phyloP scores from a whole-genome alignment of 2,113 vertebrate species.

The Mormoops blainvillei region DNA sequence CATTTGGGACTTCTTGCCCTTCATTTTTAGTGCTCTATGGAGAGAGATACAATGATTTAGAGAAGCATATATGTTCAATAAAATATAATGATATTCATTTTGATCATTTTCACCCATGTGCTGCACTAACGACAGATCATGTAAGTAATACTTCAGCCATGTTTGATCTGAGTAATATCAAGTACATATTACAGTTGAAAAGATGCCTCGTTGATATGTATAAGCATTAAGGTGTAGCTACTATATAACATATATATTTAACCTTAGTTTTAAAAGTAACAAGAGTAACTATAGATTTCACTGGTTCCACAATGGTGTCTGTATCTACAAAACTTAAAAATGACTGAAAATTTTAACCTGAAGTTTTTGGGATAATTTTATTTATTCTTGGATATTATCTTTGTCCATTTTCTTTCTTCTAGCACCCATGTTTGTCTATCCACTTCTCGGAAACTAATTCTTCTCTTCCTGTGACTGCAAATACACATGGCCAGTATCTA shows the following conservation, averaged over 20 bases:
- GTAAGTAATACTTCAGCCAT: neutral
- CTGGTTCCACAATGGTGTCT: neutral
- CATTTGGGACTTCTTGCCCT: neutral
- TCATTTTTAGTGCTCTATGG: conserved; percentile 73
- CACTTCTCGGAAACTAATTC: too few relatives aligned
- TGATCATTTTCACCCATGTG: conserved; percentile 78
- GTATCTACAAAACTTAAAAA: neutral
- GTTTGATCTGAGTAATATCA: neutral
- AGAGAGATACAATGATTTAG: conserved; percentile 82
- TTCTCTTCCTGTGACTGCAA: neutral
- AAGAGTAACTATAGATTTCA: neutral
- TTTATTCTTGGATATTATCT: neutral
- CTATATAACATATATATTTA: neutral
- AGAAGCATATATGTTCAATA: conserved; percentile 77
- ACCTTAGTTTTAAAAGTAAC: neutral
- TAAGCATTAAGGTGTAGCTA: neutral
- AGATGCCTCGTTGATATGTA: neutral
- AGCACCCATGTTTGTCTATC: neutral
- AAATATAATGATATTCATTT: conserved; percentile 38
- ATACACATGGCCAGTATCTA: neutral
- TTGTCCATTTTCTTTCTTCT: neutral
- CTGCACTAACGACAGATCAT: conserved; percentile 70
- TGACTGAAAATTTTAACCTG: neutral
- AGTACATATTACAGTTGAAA: neutral
- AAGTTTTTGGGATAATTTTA: neutral